phyloP scores from a whole-genome alignment of 2,113 vertebrate genomes.

The Brienomyrus longianalis region DNA sequence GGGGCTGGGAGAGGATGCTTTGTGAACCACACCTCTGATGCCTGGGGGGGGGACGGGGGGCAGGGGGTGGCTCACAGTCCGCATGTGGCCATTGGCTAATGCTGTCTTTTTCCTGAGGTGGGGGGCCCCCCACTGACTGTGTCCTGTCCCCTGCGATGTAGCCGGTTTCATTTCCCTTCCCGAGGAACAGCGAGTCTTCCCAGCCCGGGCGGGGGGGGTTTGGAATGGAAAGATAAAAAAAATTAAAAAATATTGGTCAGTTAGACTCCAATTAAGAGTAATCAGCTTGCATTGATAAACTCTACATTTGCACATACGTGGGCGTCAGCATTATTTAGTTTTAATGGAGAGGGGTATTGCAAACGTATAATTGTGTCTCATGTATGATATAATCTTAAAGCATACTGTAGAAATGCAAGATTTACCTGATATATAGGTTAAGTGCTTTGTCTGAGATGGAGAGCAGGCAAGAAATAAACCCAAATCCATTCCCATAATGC shows the following conservation, averaged over 20 bases:
- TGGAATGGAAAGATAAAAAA: background rate
- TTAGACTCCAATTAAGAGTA: background rate
- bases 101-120: background rate
- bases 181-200: background rate
- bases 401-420: background rate
- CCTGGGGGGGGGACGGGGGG: background rate
- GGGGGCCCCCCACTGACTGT: background rate
- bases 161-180: background rate
- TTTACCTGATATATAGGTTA: background rate
- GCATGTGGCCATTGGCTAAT: background rate
- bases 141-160: background rate
- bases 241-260: background rate
- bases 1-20: background rate
- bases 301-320: background rate
- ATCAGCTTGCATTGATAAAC: background rate
- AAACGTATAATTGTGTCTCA: background rate
- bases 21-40: background rate
- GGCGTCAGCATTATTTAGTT: background rate
- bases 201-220: background rate
- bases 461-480: background rate
- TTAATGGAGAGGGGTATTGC: background rate
- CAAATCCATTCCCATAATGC: background rate
- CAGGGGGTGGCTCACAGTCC: background rate
- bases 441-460: background rate
- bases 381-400: background rate